Evolutionary conservation across 2,888 invertebrate species (phyloP).

Genomic region (Argyresthia albistria): DNA sequence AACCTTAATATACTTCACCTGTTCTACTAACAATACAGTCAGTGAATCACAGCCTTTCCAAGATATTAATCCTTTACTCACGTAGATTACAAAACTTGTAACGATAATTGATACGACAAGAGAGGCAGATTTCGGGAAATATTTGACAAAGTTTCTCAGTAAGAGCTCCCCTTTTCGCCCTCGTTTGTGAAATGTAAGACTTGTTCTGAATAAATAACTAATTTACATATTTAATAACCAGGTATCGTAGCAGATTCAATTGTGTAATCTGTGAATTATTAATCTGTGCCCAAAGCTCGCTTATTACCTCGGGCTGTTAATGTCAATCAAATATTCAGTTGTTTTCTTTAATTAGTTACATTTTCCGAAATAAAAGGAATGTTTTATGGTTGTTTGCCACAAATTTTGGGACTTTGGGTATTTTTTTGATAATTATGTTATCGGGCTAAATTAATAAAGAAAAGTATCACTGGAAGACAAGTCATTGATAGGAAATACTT

Average conservation of each 20-base stretch:
- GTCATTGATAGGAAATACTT: no score
- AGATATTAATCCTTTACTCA: neutral
- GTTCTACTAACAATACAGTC: no score
- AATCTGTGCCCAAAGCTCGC: conserved; percentile 33
- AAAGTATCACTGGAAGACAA: no score
- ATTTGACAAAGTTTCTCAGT: conserved; percentile 20
- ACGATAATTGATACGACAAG: conserved; percentile 16
- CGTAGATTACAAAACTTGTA: neutral
- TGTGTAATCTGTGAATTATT: conserved; percentile 55
- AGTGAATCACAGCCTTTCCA: no score
- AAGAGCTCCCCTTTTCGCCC: conserved; percentile 24
- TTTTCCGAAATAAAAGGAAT: conserved; percentile 14
- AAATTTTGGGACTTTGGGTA: no score
- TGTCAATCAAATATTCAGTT: conserved; percentile 42
- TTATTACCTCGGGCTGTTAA: conserved; percentile 40
- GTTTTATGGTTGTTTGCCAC: conserved; percentile 2
- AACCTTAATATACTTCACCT: no score
- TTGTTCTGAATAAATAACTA: conserved; percentile 62
- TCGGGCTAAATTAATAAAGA: neutral
- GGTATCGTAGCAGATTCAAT: conserved; percentile 38
- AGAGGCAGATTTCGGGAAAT: conserved; percentile 2
- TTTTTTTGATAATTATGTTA: no score
- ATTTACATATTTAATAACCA: conserved; percentile 66
- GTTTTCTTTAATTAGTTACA: conserved; percentile 41
- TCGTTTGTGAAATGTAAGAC: conserved; percentile 22